phyloP scores from a whole-genome alignment of 2,113 vertebrate species.

The Anguilla japonica region DNA sequence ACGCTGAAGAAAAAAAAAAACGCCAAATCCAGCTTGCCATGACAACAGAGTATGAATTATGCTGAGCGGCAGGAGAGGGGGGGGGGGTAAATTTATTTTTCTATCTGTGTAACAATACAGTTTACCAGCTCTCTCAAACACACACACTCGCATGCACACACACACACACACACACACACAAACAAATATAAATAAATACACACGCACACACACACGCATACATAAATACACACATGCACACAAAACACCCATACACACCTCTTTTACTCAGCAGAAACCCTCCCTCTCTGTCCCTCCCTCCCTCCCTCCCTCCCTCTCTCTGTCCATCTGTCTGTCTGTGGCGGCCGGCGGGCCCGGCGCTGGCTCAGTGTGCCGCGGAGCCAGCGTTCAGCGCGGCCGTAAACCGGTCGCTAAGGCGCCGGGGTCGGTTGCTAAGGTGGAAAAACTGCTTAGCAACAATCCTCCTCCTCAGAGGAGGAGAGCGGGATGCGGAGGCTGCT shows the following conservation, averaged over 20 bases:
- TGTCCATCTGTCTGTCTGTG: neutral
- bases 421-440: slow-evolving; percentile 34
- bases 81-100: neutral
- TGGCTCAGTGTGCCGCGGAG: neutral
- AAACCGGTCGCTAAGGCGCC: slow-evolving; percentile 30
- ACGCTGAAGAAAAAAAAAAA: neutral
- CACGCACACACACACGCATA: no score
- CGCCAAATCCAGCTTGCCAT: neutral
- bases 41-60: slow-evolving; percentile 11
- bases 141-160: no score
- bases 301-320: neutral
- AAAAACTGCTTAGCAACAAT: slow-evolving; percentile 36
- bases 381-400: neutral
- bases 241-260: no score
- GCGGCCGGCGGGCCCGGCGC: neutral
- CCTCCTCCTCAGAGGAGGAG: neutral
- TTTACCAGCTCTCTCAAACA: no score
- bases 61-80: neutral
- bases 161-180: no score
- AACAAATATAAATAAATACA: no score
- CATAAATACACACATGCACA: no score
- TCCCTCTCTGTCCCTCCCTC: neutral
- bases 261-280: slow-evolving; percentile 12
- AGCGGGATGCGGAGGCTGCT: slow-evolving; percentile 20
- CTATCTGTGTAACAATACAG: neutral